These are phyloP conservation scores for Gymnopithys bicolor DNA, from an alignment of 2,797 vertebrate genomes.

Conservation along the genomic window DNA sequence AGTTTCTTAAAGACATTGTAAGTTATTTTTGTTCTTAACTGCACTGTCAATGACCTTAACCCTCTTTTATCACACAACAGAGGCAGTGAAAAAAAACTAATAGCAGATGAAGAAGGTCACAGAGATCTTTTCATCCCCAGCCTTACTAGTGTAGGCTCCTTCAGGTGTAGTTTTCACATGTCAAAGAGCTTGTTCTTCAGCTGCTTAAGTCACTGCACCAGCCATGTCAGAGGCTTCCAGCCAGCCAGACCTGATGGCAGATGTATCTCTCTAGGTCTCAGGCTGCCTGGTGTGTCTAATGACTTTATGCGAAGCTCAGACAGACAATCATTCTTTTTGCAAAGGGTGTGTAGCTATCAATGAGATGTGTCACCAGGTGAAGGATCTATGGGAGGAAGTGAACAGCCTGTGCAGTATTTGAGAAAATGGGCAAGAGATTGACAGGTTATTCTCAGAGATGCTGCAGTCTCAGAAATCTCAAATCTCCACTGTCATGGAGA, in stretches of 20 bases:
- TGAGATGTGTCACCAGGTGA: neutral
- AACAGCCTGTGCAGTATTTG: neutral
- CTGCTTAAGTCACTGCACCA: neutral
- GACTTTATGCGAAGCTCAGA: neutral
- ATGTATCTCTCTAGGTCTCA: neutral
- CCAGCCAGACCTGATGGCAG: neutral
- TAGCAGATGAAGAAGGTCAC: neutral
- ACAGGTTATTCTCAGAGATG: neutral
- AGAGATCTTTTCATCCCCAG: neutral
- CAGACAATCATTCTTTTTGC: neutral
- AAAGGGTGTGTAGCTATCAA: neutral
- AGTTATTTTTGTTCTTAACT: neutral
- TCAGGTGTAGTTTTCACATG: neutral
- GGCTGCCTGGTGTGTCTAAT: neutral
- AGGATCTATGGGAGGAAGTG: neutral
- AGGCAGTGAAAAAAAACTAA: neutral
- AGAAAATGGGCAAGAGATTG: neutral
- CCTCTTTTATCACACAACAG: neutral
- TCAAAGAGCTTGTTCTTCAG: rapidly evolving
- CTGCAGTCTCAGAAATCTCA: neutral
- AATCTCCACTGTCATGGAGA: neutral
- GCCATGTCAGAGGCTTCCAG: neutral
- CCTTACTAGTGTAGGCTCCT: neutral
- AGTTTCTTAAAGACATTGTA: neutral
- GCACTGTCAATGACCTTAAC: neutral